Base-by-base conservation (phyloP, 2,888 invertebrate species). In the Papilio gigon region DNA sequence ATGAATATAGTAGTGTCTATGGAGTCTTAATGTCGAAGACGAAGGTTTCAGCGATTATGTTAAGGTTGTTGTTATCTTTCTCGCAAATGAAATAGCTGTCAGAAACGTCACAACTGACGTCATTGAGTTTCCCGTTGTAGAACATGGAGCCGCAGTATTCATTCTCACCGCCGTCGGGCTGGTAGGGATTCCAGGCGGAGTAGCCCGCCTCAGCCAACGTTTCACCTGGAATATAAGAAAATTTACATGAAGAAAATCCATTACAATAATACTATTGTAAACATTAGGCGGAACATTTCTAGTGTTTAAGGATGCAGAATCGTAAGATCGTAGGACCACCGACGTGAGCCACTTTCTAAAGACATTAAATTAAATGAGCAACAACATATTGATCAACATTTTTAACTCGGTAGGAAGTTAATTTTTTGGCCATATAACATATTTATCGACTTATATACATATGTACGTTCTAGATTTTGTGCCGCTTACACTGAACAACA, bases 71-170 rank as follows among this genome's bases (percentile, higher is more conserved):
- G 56, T 84, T 76, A 35, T 89, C 88, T 65, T 85, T 85, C 75
- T 90, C 89, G 68, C 89, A 89, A 35, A 90, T 85, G 71, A 86
- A 90, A 76, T 84, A 84, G 72, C 81, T 77, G n/a, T 72, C 78
- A 1, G 71, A 74, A 0, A 0, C 8, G 0, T 73, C 70, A 65
- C 89, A 90, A 22, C 72, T 74, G 17, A 89, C 75, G 70, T 85
- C 87, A 67, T 88, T 87, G 0, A 88, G 77, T 0, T 76, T 72
- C 1, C 88, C 88, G 40, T 80, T 78, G 77, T 80, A 85, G 72
- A 84, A 87, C 85, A 89, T 87, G 1, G 85, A 83, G 6, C 90
- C 90, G 64, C 90, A 90, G 0, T 67, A 71, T 71, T 87, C 85
- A 0, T 74, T 73, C 2, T 75, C 81, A 0, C 76, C 80, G 0